Percentiles rank a stretch among this genome's conserved stretches.
phyloP scores from a whole-genome alignment of 2,797 vertebrate genomes.

The Acipenser transmontanus region DNA sequence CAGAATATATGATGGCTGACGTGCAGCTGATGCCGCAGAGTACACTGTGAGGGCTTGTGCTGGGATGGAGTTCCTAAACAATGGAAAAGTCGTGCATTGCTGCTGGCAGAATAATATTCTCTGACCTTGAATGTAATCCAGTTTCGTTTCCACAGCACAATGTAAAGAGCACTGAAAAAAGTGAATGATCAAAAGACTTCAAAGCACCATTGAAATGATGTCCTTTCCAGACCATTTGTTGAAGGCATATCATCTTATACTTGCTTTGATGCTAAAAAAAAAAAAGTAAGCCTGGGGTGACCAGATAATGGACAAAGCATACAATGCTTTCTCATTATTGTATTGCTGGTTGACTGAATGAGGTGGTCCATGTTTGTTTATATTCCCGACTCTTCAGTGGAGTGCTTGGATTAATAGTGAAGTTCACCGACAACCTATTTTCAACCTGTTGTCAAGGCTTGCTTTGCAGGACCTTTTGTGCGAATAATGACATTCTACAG shows the following conservation, averaged over 20 bases:
- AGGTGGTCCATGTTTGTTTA: background rate
- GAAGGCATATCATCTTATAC: background rate
- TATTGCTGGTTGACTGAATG: background rate
- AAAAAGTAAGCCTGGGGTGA: constrained; percentile 5
- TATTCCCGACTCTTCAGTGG: no score
- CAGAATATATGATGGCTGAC: background rate
- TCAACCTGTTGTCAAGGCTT: background rate
- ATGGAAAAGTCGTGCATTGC: background rate
- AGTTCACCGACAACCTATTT: background rate
- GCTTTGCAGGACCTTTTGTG: no score
- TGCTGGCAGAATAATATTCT: constrained; percentile 1
- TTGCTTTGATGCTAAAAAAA: background rate
- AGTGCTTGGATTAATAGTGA: background rate
- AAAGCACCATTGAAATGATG: background rate
- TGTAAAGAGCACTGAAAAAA: constrained; percentile 9
- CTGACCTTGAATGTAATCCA: background rate
- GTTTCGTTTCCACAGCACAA: constrained; percentile 6
- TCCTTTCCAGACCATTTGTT: background rate
- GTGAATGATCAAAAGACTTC: background rate
- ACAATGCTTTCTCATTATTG: background rate
- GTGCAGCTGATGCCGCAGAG: background rate
- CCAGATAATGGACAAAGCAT: constrained; percentile 6
- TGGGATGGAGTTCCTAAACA: background rate
- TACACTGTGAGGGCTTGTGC: background rate
- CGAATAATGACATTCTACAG: no score